Percentiles rank a stretch among this genome's conserved stretches.
Evolutionary conservation across 2,797 vertebrate species (phyloP).

Genomic region (Masticophis lateralis): DNA sequence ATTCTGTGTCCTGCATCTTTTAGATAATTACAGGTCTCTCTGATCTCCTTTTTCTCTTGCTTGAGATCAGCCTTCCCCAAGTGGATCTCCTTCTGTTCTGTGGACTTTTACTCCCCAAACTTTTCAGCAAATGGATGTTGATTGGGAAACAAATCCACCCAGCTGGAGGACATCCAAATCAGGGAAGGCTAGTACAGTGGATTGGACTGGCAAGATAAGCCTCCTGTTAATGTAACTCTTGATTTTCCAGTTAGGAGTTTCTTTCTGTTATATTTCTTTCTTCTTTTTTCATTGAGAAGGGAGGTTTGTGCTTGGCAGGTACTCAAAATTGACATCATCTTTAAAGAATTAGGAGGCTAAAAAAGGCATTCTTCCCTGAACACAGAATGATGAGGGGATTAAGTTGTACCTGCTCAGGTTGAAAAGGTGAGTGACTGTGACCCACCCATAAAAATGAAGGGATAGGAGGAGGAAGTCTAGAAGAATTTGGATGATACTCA

Average conservation of each 20-base stretch:
- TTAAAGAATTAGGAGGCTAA: neutral
- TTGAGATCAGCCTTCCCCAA: neutral
- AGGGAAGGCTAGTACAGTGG: neutral
- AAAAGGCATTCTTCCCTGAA: neutral
- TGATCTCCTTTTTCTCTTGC: neutral
- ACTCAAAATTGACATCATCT: neutral
- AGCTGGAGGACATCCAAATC: neutral
- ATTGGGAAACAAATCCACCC: neutral
- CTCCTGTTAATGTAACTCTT: neutral
- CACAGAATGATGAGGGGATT: neutral
- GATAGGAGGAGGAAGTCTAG: neutral
- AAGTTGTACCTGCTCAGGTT: neutral
- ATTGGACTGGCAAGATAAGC: neutral
- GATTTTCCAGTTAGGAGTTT: neutral
- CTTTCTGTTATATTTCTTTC: neutral
- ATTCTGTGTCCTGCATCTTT: neutral
- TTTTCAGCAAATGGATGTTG: neutral
- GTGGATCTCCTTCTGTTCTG: neutral
- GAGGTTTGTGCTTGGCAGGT: neutral
- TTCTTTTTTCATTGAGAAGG: neutral
- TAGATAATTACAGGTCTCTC: neutral
- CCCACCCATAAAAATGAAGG: neutral
- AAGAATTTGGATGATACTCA: neutral
- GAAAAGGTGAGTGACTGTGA: neutral
- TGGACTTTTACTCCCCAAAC: neutral